Conservation (phyloP, 2,797 vertebrate genomes). For the Anisognathus igniventris region DNA sequence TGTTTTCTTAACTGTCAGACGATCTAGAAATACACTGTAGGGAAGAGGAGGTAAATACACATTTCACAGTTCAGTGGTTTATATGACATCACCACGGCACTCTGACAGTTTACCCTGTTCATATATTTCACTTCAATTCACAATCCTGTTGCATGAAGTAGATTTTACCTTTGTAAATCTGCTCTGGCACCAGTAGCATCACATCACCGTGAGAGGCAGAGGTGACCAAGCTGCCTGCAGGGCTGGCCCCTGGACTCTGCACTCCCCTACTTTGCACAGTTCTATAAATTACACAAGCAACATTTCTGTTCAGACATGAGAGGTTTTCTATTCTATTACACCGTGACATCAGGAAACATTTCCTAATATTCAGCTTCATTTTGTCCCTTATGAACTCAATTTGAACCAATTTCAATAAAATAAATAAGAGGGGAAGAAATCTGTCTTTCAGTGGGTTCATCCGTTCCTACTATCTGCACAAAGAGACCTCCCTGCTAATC, state of each 20-base stretch:
- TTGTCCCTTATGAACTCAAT: background rate
- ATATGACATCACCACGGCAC: background rate
- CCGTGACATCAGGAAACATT: background rate
- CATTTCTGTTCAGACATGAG: background rate
- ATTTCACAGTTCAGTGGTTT: conserved; percentile 51
- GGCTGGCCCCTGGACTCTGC: background rate
- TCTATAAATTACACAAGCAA: conserved; percentile 12
- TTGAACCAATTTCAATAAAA: background rate
- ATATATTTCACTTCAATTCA: conserved; percentile 30
- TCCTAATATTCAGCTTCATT: background rate
- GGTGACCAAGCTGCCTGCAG: conserved; percentile 5
- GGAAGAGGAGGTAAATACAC: conserved; percentile 12
- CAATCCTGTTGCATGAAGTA: conserved; percentile 12
- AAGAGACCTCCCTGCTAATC: background rate
- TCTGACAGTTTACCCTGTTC: conserved; percentile 6
- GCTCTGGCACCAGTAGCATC: background rate
- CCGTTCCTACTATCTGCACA: background rate
- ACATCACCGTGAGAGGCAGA: background rate
- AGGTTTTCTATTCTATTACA: background rate
- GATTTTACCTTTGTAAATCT: conserved; percentile 24
- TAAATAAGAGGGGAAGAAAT: background rate
- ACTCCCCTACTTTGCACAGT: background rate
- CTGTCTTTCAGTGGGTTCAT: background rate
- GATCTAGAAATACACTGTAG: background rate
- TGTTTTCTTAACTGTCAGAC: conserved; percentile 21